These are phyloP conservation scores for Cynopterus brachyotis DNA, from an alignment of 2,113 vertebrate species.

Conservation along the genomic window DNA sequence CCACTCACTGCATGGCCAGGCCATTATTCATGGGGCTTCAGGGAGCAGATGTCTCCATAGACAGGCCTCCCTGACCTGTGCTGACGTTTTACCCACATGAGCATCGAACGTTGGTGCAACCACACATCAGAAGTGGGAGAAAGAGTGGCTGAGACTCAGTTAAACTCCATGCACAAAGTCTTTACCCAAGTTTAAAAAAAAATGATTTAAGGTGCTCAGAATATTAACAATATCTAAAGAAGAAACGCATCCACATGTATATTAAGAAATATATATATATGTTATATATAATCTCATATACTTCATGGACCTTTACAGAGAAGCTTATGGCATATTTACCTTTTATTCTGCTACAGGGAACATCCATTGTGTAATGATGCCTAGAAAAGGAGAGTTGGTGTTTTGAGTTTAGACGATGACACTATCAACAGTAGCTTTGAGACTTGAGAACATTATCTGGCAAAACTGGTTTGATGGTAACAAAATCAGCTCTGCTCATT, in stretches of 20 bases:
- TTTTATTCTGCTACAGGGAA: not conserved
- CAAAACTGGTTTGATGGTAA: not conserved
- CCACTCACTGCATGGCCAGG: constrained; percentile 28
- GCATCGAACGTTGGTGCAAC: not conserved
- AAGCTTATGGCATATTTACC: not conserved
- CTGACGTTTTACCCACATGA: constrained; percentile 58
- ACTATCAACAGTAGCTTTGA: not conserved
- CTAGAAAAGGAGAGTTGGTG: not conserved
- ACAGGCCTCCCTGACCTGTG: constrained; percentile 43
- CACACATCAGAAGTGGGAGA: not conserved
- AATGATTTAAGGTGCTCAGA: not conserved
- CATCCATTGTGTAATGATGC: not conserved
- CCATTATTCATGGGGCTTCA: constrained; percentile 49
- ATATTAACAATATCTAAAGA: not conserved
- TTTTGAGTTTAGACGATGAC: not conserved
- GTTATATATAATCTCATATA: not conserved
- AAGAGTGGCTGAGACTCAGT: not conserved
- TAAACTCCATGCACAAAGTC: not conserved
- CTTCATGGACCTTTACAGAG: not conserved
- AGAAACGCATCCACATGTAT: not conserved
- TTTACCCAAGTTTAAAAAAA: not conserved
- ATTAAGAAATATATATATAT: not conserved
- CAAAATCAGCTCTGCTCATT: not conserved
- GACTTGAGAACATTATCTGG: not conserved
- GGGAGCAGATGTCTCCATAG: constrained; percentile 63